Conservation (phyloP, 2,113 vertebrate genomes). For the Mugil cephalus region DNA sequence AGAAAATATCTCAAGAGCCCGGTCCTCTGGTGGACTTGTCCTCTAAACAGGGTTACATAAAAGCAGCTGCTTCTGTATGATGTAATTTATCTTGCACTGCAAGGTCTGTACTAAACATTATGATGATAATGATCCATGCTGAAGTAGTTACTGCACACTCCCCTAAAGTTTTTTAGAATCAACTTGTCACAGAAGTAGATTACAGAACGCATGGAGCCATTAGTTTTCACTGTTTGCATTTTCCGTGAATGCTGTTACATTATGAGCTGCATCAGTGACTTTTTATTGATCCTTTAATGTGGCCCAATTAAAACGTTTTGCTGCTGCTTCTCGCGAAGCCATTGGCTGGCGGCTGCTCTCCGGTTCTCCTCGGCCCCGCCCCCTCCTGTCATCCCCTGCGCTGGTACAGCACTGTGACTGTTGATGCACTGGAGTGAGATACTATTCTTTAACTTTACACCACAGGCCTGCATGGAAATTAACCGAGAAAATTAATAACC, state of each 20-base stretch:
- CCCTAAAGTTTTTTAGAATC: no score
- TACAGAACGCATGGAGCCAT: fast-evolving
- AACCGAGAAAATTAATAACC: background rate
- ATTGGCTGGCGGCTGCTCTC: conserved; percentile 72
- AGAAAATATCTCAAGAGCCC: conserved; percentile 62
- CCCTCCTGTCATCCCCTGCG: conserved; percentile 68
- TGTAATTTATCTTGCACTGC: conserved; percentile 13
- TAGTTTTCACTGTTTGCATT: background rate
- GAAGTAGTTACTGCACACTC: background rate
- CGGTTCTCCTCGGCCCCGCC: conserved; percentile 66
- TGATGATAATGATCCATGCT: no score
- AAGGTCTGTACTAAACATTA: background rate
- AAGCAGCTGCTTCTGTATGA: background rate
- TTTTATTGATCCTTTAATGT: conserved; percentile 35
- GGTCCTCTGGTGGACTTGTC: conserved; percentile 42
- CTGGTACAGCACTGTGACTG: conserved; percentile 59
- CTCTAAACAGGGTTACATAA: conserved; percentile 34
- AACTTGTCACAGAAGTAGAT: background rate
- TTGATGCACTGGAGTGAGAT: conserved; percentile 49
- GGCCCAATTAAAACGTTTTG: conserved; percentile 66
- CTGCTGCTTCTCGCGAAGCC: conserved; percentile 35
- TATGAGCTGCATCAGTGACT: conserved; percentile 14
- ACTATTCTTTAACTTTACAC: conserved; percentile 58
- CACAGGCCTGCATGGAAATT: conserved; percentile 39
- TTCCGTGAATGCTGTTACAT: conserved; percentile 7